Base-by-base conservation (phyloP, 2,113 vertebrate species). In the Chamaetylas fuelleborni region DNA sequence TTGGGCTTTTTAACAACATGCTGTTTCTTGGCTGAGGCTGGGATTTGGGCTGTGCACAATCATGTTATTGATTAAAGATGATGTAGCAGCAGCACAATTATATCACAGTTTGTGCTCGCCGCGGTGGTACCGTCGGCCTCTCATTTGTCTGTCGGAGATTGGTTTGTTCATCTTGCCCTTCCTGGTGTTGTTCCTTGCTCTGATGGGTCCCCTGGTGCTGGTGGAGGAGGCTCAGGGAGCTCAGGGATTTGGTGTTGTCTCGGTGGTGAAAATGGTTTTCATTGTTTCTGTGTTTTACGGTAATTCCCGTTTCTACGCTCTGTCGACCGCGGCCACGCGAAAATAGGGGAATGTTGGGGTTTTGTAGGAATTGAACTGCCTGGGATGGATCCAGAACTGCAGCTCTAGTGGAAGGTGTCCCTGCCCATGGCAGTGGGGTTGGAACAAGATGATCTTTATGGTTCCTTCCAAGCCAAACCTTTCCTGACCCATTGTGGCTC, bases 11-110 rank as follows among this genome's bases (percentile, higher is more conserved):
- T 97, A 98, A 97, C 97, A 93, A 78, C 98, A 93, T 8, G 96
- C 97, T 97, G 97, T 84, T 95, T 96, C 97, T 97, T 97, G 98
- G 98, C 97, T 80, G 95, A 97, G 94, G 86, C 95, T 67, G 92
- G 94, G 97, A 84, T 96, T 94, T 93, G 96, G 97, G 97, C 96
- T 64, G 72, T 64, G 73, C 67, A 12, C 77, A 92, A 81, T 92
- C 90, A 45, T 97, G 88, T 92, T 97, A 97, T 97, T 96, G 98
- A 98, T 98, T 98, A 97, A 97, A 97, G 96, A 96, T 96, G 97
- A 98, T 97, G 95, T 40, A 71, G 96, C 96, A 97, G 95, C 96
- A 96, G 96, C 86, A 71, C 97, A 97, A 97, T 98, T 97, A 97
- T 82, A 96, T 93, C 87, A 65, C 96, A 69, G 92, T 86, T 96